Conservation (phyloP, 2,888 invertebrate species). For the Lochmaea crataegi region DNA sequence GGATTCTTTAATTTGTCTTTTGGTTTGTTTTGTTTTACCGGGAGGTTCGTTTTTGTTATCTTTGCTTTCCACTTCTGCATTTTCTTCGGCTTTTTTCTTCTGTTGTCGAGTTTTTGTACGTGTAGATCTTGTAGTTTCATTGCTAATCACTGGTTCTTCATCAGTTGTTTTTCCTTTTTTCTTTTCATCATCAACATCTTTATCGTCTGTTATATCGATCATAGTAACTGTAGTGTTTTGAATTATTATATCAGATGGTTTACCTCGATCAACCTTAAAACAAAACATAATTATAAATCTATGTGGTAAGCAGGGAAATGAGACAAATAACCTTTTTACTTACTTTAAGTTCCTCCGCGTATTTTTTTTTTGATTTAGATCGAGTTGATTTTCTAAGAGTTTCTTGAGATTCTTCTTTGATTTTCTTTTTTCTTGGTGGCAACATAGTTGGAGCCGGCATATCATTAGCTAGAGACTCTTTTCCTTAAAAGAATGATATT, state of each 20-base stretch:
- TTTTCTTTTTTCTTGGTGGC: constrained; percentile 50
- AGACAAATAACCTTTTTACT: no score
- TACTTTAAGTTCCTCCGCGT: neutral
- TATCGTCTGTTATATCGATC: no score
- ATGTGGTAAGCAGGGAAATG: neutral
- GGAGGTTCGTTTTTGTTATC: constrained; percentile 13
- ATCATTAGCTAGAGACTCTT: constrained; percentile 41
- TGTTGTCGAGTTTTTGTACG: constrained; percentile 37
- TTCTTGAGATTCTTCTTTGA: constrained; percentile 43
- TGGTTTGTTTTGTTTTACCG: constrained; percentile 28
- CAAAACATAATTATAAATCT: no score
- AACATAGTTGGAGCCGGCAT: constrained; percentile 53
- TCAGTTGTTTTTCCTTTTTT: constrained; percentile 30
- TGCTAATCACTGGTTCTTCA: neutral
- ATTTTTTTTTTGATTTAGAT: constrained; percentile 30
- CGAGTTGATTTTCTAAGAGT: constrained; percentile 39
- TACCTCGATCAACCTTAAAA: no score
- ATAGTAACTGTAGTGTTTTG: no score
- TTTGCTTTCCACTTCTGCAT: constrained; percentile 8
- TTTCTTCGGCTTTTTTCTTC: no score
- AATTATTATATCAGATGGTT: no score
- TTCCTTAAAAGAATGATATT: neutral
- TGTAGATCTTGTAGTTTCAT: constrained; percentile 23
- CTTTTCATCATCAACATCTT: constrained; percentile 44
- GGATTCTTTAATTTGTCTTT: constrained; percentile 19